Evolutionary conservation across 2,888 invertebrate genomes (phyloP).

Genomic region (Diarsia rubi): DNA sequence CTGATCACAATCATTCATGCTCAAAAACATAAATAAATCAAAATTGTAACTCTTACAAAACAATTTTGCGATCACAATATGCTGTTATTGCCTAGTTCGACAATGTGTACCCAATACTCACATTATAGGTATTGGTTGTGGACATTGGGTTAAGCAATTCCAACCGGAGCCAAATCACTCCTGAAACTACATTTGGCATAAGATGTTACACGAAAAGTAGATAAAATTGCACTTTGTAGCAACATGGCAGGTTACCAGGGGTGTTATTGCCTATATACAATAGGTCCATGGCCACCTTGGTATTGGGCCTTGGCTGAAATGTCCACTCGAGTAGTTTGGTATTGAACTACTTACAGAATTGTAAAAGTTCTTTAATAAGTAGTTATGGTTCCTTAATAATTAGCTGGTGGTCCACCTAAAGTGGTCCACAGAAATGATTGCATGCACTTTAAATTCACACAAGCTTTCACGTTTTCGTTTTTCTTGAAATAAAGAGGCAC

Average conservation of each 20-base stretch:
- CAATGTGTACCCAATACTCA: background rate
- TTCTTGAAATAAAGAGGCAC: background rate
- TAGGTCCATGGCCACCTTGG: too few species aligned
- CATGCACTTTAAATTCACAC: background rate
- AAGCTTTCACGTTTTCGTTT: background rate
- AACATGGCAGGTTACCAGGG: slow-evolving; percentile 36
- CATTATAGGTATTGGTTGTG: slow-evolving; percentile 5
- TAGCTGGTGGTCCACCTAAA: background rate
- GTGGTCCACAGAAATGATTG: too few species aligned
- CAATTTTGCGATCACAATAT: background rate
- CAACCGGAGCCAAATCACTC: slow-evolving; percentile 47
- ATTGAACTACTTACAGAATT: background rate
- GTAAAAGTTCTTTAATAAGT: background rate
- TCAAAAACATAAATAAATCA: too few species aligned
- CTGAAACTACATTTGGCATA: slow-evolving; percentile 58
- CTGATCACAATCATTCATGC: too few species aligned
- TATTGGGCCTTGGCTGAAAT: slow-evolving; percentile 6
- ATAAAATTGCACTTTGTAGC: slow-evolving; percentile 28
- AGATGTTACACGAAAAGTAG: slow-evolving; percentile 48
- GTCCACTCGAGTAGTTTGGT: background rate
- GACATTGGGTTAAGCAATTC: slow-evolving; percentile 40
- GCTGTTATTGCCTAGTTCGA: background rate
- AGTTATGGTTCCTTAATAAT: background rate
- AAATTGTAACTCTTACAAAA: too few species aligned
- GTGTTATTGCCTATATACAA: slow-evolving; percentile 10